Conservation (phyloP, 2,888 invertebrate genomes). For the Pterostichus madidus region DNA sequence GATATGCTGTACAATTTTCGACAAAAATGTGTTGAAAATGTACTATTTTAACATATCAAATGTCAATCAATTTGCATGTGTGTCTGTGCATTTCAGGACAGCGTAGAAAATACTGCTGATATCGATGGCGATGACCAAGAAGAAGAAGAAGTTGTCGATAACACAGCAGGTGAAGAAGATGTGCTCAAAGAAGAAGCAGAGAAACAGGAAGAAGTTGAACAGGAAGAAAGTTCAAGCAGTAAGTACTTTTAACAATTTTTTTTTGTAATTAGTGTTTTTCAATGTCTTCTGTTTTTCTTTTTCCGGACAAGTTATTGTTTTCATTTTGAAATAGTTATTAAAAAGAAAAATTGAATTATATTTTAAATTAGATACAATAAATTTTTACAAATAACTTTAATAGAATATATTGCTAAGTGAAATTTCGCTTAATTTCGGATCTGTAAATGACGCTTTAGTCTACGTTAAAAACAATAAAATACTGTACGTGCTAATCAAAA, state of each 20-base stretch:
- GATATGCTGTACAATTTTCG: too few species aligned
- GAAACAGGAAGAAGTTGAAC: slow-evolving; percentile 68
- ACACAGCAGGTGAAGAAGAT: slow-evolving; percentile 70
- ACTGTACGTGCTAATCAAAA: too few species aligned
- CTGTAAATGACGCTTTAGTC: too few species aligned
- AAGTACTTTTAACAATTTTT: slow-evolving; percentile 67
- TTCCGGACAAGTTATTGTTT: too few species aligned
- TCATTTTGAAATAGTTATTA: not conserved
- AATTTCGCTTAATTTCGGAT: too few species aligned
- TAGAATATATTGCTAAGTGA: too few species aligned
- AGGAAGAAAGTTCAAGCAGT: slow-evolving; percentile 74
- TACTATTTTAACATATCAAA: too few species aligned
- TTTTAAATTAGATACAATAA: not conserved
- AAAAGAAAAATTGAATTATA: slow-evolving; percentile 69
- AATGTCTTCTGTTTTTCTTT: not conserved
- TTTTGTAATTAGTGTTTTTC: not conserved
- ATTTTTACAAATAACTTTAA: too few species aligned
- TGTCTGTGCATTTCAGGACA: slow-evolving; percentile 48
- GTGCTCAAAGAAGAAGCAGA: slow-evolving; percentile 71
- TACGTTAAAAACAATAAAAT: too few species aligned
- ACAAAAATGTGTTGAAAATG: too few species aligned
- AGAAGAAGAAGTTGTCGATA: slow-evolving; percentile 71
- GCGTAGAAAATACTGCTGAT: slow-evolving; percentile 71
- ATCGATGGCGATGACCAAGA: slow-evolving; percentile 73
- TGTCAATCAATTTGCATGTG: not conserved